Conservation (phyloP, 2,113 vertebrate species). For the Andinoacara biseriatus region DNA sequence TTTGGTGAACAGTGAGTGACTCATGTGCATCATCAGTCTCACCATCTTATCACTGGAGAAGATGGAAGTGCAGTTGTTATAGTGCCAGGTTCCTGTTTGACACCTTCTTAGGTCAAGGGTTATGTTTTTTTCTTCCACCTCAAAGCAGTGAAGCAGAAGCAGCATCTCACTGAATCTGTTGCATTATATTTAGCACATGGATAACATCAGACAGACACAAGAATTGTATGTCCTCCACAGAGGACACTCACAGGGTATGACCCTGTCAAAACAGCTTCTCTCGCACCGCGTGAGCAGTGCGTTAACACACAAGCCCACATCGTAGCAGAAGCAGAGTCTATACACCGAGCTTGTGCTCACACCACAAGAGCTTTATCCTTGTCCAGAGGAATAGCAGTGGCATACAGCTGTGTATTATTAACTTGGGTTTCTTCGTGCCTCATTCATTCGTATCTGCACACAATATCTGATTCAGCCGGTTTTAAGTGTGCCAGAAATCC, state of each 20-base stretch:
- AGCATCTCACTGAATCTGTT: not conserved
- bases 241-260: not conserved
- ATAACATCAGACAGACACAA: not conserved
- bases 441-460: not conserved
- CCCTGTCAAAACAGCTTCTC: not conserved
- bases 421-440: not conserved
- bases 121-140: not conserved
- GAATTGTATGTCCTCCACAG: not conserved
- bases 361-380: not conserved
- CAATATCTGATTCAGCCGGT: not conserved
- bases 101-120: not conserved
- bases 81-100: not conserved
- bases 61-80: not conserved
- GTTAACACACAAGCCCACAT: not conserved
- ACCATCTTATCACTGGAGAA: not conserved
- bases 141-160: not conserved
- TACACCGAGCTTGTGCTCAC: not conserved
- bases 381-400: not conserved
- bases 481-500: not conserved
- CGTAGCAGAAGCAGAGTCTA: not conserved
- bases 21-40: not conserved
- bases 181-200: slow-evolving; percentile 7
- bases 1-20: not conserved
- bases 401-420: not conserved
- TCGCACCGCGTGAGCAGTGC: not conserved